These are phyloP conservation scores for Sthenelais limicola DNA, from an alignment of 2,888 invertebrate genomes.

Conservation along the genomic window DNA sequence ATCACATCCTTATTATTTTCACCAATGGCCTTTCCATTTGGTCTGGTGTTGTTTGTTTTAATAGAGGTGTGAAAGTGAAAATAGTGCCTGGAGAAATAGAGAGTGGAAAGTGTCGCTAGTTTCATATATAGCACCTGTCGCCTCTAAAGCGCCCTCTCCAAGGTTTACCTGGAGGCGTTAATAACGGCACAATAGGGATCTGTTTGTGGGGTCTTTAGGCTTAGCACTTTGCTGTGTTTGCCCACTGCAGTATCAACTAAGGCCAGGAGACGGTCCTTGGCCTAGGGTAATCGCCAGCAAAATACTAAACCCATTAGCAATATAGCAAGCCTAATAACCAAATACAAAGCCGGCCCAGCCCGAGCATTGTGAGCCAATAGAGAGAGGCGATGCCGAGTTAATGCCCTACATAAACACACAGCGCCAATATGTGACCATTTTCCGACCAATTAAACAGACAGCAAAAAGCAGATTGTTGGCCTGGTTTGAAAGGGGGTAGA, in stretches of 20 bases:
- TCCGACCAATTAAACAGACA: conserved; percentile 33
- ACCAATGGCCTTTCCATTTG: no score
- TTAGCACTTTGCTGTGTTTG: conserved; percentile 26
- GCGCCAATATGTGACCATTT: conserved; percentile 27
- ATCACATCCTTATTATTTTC: no score
- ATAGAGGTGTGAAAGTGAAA: no score
- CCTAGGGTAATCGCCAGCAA: conserved; percentile 5
- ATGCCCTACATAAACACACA: conserved; percentile 27
- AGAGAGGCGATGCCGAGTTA: conserved; percentile 1
- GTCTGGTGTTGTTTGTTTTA: no score
- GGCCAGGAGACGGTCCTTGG: no score
- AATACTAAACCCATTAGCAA: conserved; percentile 38
- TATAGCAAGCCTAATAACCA: conserved; percentile 25
- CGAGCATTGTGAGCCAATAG: conserved; percentile 1
- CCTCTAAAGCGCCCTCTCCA: no score
- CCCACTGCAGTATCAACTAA: conserved; percentile 14
- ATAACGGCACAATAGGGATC: not conserved
- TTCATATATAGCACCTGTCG: no score
- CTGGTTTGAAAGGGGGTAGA: no score
- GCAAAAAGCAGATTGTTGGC: conserved; percentile 39
- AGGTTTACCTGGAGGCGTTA: conserved; percentile 22
- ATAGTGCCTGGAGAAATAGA: no score
- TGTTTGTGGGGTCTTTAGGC: conserved; percentile 33
- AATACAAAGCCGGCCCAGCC: conserved; percentile 14
- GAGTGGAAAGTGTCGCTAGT: no score